Conservation (phyloP, 2,113 vertebrate species). For the Lates calcarifer region DNA sequence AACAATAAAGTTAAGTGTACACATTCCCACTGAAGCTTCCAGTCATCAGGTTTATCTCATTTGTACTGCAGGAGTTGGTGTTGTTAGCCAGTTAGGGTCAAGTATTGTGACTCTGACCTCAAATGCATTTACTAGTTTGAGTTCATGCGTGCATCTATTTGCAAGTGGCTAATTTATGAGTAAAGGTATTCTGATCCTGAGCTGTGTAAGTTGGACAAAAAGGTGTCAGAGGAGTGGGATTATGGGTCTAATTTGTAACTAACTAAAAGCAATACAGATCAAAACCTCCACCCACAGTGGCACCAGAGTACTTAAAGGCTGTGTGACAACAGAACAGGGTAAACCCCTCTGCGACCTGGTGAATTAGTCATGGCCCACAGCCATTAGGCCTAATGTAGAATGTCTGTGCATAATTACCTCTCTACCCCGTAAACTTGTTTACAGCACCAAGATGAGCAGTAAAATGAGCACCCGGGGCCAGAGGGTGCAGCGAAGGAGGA, state of each 20-base stretch:
- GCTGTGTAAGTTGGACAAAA: not conserved
- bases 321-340: slow-evolving; percentile 49
- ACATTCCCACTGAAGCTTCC: not conserved
- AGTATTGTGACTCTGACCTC: not conserved
- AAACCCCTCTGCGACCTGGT: slow-evolving; percentile 58
- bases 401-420: slow-evolving; percentile 79
- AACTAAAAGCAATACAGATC: slow-evolving; percentile 8
- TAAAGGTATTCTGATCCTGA: not conserved
- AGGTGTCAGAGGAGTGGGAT: not conserved
- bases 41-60: not conserved
- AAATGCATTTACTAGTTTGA: no score
- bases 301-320: slow-evolving; percentile 41
- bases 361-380: slow-evolving; percentile 77
- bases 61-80: not conserved
- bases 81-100: not conserved
- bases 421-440: slow-evolving; percentile 75
- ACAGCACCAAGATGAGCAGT: slow-evolving; percentile 72
- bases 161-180: not conserved
- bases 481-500: slow-evolving; percentile 29
- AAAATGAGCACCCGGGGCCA: slow-evolving; percentile 59
- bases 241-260: slow-evolving; percentile 15
- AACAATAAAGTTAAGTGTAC: not conserved
- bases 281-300: slow-evolving; percentile 12
- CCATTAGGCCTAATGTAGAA: slow-evolving; percentile 78
- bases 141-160: not conserved